These are phyloP conservation scores for Ceyx cyanopectus DNA, from an alignment of 2,113 vertebrate genomes.

Conservation along the genomic window DNA sequence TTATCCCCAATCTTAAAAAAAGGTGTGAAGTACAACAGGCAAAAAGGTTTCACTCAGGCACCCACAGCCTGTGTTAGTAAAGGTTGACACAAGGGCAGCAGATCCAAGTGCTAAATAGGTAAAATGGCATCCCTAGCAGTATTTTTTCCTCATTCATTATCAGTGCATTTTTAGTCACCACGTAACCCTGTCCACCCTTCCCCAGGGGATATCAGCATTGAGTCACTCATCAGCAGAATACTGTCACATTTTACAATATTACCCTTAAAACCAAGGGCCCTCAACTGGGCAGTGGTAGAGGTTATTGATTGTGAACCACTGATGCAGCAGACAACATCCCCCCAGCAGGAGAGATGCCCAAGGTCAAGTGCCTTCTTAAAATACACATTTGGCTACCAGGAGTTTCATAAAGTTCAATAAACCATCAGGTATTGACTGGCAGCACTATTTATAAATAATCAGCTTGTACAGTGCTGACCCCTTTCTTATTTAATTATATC, in stretches of 20 bases:
- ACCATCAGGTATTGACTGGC: conserved; percentile 25
- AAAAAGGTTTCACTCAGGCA: not conserved
- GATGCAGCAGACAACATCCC: conserved; percentile 51
- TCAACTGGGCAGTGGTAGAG: not conserved
- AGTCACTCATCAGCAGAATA: conserved; percentile 38
- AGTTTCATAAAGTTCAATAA: conserved; percentile 55
- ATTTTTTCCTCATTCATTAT: conserved; percentile 11
- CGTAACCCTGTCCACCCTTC: not conserved
- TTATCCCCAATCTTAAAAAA: not conserved
- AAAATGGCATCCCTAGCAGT: conserved; percentile 4
- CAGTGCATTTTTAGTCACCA: not conserved
- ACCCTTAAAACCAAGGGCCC: not conserved
- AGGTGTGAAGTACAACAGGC: not conserved
- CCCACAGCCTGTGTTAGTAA: accelerated
- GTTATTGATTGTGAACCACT: conserved; percentile 61
- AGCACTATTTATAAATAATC: conserved; percentile 62
- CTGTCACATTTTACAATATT: conserved; percentile 61
- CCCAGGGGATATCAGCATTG: not conserved
- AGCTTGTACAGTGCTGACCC: conserved; percentile 12
- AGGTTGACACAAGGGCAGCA: not conserved
- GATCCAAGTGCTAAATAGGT: not conserved
- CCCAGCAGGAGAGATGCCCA: conserved; percentile 36
- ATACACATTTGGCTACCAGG: conserved; percentile 51
- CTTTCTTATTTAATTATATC: conserved; percentile 45
- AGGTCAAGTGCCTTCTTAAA: conserved; percentile 61